These are phyloP conservation scores for Tenthredo amoena DNA, from an alignment of 2,888 invertebrate genomes.

Conservation along the genomic window DNA sequence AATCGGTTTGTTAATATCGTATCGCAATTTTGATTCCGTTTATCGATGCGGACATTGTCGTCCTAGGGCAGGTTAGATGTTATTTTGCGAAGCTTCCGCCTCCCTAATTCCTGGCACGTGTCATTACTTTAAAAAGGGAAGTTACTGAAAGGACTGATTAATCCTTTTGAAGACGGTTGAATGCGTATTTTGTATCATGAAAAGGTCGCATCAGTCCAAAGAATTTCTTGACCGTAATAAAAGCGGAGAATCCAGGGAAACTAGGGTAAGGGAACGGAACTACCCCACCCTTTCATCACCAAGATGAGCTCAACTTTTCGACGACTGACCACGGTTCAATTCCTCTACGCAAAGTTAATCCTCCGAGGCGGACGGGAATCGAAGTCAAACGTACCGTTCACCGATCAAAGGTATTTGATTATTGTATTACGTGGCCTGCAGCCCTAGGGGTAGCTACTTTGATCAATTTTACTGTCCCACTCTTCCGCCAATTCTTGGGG, in stretches of 20 bases:
- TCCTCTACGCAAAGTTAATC: constrained; percentile 46
- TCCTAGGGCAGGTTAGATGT: background rate
- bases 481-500: background rate
- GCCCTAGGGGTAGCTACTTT: constrained; percentile 20
- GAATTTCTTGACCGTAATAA: constrained; percentile 17
- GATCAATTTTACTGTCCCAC: constrained; percentile 24
- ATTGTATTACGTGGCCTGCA: constrained; percentile 33
- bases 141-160: constrained; percentile 2
- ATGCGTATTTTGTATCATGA: background rate
- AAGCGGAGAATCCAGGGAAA: background rate
- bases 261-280: background rate
- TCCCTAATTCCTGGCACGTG: background rate
- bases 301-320: constrained; percentile 17
- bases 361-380: constrained; percentile 38
- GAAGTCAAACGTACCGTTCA: constrained; percentile 47
- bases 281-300: background rate
- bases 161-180: background rate
- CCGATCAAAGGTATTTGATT: constrained; percentile 49
- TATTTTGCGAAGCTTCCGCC: background rate
- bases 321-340: constrained; percentile 26
- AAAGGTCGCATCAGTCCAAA: background rate
- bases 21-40: background rate
- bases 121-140: background rate
- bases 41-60: too few species aligned
- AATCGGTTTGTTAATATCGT: background rate